Evolutionary conservation across 2,888 invertebrate genomes (phyloP).

Genomic region (Toxonevra muliebris): DNA sequence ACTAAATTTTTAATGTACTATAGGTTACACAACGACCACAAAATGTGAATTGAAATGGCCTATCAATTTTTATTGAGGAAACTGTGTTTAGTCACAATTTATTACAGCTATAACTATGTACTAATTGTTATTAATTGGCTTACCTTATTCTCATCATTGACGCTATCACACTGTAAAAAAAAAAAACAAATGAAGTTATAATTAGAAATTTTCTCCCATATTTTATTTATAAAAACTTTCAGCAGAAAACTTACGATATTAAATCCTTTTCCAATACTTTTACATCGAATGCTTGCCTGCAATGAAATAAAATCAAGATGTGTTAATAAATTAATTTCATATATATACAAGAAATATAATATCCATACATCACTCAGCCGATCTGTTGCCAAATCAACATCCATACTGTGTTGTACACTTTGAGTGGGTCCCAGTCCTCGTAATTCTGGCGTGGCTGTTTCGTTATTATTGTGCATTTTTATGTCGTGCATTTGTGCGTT

Average conservation of each 20-base stretch:
- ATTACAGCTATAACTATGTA: neutral
- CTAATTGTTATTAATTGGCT: conserved; percentile 55
- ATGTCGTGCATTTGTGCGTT: conserved; percentile 40
- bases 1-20: too few relatives aligned
- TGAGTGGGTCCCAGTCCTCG: conserved; percentile 41
- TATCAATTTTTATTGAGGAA: too few relatives aligned
- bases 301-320: conserved; percentile 9
- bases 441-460: conserved; percentile 39
- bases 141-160: conserved; percentile 92
- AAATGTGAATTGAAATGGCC: too few relatives aligned
- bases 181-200: conserved; percentile 56
- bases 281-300: conserved; percentile 91
- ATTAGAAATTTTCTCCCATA: neutral
- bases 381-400: conserved; percentile 67
- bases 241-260: conserved; percentile 84
- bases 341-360: neutral
- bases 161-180: conserved; percentile 90
- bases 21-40: too few relatives aligned
- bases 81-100: neutral
- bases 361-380: conserved; percentile 85
- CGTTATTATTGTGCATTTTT: conserved; percentile 39
- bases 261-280: conserved; percentile 90
- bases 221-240: conserved; percentile 9
- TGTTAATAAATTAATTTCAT: conserved; percentile 7
- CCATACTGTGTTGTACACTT: conserved; percentile 35